Base-by-base conservation (phyloP, 2,113 vertebrate genomes). In the Sclerurus mexicanus region DNA sequence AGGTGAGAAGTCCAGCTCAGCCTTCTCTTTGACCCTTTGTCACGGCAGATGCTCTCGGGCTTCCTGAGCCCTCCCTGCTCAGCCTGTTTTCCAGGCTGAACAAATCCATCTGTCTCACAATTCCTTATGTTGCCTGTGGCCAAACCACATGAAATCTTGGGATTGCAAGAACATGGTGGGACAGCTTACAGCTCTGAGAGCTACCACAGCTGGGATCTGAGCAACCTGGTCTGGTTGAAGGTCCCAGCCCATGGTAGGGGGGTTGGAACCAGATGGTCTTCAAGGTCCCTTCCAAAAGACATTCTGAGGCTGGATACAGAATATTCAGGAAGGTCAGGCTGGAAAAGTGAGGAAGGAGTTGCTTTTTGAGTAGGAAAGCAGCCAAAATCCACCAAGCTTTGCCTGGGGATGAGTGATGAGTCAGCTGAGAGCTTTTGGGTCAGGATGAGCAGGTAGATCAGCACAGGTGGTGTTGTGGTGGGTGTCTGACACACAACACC, bases 101-200 rank as follows among this genome's bases (percentile, higher is more conserved):
- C 52, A 62, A 71, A 24, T 17, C 52, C 89, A 69, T 14, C 39
- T 55, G 6, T 80, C 63, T 78, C 23, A 0, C 3, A n/a, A 40
- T 23, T 55, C 39, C 62, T 58, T 1, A 0, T 17, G 12, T 40
- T 56, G 10, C 22, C 39, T 2, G 0, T 24, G 55, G 7, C 40
- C 37, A 40, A 82, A 39, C 25, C 28, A 31, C 39, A 4, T 0
- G 21, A 24, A 78, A 66, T 4, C 30, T 3, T 56, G 46, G 50
- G 46, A 39, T 90, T 7, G 9, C n/a, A 22, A 33, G 31, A 55
- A 23, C 0, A 0, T 10, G 44, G 23, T 60, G 60, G 60, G 20
- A 31, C 8, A 60, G 28, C 12, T 68, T 69, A 28, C 24, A 16
- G 19, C 25, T 21, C 0, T 19, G 28, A 31, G 40, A 14, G 47